Percentiles rank a stretch among this genome's conserved stretches.
Evolutionary conservation across 1,140 invertebrate genomes (phyloP).

Genomic region (Limonius californicus): DNA sequence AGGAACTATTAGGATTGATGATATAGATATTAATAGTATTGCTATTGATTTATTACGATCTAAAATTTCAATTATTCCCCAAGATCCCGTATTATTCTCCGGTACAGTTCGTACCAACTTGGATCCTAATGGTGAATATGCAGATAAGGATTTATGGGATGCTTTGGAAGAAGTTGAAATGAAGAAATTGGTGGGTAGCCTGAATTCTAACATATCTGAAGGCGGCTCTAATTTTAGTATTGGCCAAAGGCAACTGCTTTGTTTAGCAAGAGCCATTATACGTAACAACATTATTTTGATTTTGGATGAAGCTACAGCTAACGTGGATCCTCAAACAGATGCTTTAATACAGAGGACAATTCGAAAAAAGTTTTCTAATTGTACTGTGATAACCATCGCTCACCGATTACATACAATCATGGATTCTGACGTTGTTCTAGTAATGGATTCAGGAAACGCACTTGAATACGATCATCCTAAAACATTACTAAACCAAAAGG

Average conservation of each 20-base stretch:
- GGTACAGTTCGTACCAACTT: slow-evolving; percentile 59
- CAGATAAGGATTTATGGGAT: slow-evolving; percentile 41
- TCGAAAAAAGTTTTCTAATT: slow-evolving; percentile 63
- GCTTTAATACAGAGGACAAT: slow-evolving; percentile 65
- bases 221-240: slow-evolving; percentile 69
- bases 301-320: slow-evolving; percentile 72
- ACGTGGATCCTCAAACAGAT: slow-evolving; percentile 67
- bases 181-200: slow-evolving; percentile 3
- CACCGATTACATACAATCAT: slow-evolving; percentile 80
- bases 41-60: slow-evolving; percentile 47
- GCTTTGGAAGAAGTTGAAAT: slow-evolving; percentile 35
- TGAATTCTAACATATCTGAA: slow-evolving; percentile 52
- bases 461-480: slow-evolving; percentile 71
- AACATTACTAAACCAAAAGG: slow-evolving; percentile 58
- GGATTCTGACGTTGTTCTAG: slow-evolving; percentile 71
- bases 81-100: slow-evolving; percentile 63
- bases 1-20: slow-evolving; percentile 28
- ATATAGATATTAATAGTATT: slow-evolving; percentile 19
- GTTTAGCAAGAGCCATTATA: slow-evolving; percentile 71
- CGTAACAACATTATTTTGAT: slow-evolving; percentile 74
- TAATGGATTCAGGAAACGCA: slow-evolving; percentile 62
- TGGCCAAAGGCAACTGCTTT: slow-evolving; percentile 76
- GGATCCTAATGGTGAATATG: slow-evolving; percentile 57
- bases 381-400: slow-evolving; percentile 79
- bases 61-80: slow-evolving; percentile 65